Evolutionary conservation across 2,797 vertebrate species (phyloP).

Genomic region (Bucorvus abyssinicus): DNA sequence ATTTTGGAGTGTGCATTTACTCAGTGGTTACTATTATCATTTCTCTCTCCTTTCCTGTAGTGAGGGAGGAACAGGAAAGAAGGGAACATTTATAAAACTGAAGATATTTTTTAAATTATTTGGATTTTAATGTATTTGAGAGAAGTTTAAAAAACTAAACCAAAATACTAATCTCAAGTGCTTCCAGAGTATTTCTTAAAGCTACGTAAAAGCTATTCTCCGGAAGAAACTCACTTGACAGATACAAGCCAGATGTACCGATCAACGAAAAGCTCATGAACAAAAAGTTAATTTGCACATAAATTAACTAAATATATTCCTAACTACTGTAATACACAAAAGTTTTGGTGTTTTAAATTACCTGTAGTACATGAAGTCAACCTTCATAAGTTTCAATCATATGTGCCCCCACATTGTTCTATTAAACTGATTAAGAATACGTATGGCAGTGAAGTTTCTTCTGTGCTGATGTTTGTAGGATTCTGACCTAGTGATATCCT

Average conservation of each 20-base stretch:
- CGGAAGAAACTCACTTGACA: not conserved
- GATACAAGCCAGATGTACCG: not conserved
- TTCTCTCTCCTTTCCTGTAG: not conserved
- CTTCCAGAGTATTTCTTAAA: not conserved
- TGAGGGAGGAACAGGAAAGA: not conserved
- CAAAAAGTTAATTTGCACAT: not conserved
- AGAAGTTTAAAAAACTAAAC: not conserved
- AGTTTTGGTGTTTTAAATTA: not conserved
- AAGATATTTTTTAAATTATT: not conserved
- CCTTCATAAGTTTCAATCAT: not conserved
- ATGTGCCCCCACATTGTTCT: not conserved
- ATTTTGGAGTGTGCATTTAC: not conserved
- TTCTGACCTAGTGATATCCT: not conserved
- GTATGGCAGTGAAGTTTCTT: not conserved
- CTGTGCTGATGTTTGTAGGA: not conserved
- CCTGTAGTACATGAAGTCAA: not conserved
- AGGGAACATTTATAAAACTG: not conserved
- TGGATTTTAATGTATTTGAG: not conserved
- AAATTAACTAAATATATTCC: not conserved
- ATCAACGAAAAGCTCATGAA: not conserved
- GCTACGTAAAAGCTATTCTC: not conserved
- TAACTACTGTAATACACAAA: not conserved
- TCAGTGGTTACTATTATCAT: not conserved
- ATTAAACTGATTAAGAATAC: not conserved
- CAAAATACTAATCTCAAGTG: not conserved